These are phyloP conservation scores for Hemicrepidius hirtus DNA, from an alignment of 2,888 invertebrate genomes.

Conservation along the genomic window DNA sequence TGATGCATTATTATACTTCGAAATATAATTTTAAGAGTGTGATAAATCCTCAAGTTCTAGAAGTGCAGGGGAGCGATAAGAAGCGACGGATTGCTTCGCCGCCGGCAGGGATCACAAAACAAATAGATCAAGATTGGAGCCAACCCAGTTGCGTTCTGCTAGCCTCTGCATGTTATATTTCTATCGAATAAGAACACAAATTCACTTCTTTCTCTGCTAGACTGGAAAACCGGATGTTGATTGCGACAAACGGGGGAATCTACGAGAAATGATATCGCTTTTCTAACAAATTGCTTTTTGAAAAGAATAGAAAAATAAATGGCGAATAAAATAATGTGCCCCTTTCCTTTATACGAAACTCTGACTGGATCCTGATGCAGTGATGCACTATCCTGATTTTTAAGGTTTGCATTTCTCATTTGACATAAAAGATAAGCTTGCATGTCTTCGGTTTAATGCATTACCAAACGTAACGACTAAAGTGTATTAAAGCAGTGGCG, in stretches of 20 bases:
- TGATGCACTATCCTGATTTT: conserved; percentile 28
- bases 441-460: too few species aligned
- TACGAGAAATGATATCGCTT: conserved; percentile 68
- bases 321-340: conserved; percentile 58
- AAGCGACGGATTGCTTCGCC: conserved; percentile 68
- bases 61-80: conserved; percentile 70
- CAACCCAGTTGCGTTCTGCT: conserved; percentile 67
- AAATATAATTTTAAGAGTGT: conserved; percentile 69
- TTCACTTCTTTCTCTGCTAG: conserved; percentile 68
- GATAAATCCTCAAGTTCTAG: conserved; percentile 64
- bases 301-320: conserved; percentile 64
- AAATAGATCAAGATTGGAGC: conserved; percentile 72
- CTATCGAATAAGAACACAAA: conserved; percentile 63
- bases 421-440: conserved; percentile 2
- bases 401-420: conserved; percentile 13
- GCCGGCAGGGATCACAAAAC: conserved; percentile 71
- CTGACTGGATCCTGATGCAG: conserved; percentile 19
- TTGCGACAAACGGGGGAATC: conserved; percentile 70
- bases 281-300: conserved; percentile 66
- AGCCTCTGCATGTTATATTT: conserved; percentile 67
- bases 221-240: conserved; percentile 72
- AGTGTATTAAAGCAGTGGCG: too few species aligned
- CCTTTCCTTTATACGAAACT: conserved; percentile 22
- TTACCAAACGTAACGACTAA: too few species aligned
- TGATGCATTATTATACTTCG: conserved; percentile 72